These are phyloP conservation scores for Hydrotaea cyrtoneurina DNA, from an alignment of 2,888 invertebrate genomes.

Conservation along the genomic window DNA sequence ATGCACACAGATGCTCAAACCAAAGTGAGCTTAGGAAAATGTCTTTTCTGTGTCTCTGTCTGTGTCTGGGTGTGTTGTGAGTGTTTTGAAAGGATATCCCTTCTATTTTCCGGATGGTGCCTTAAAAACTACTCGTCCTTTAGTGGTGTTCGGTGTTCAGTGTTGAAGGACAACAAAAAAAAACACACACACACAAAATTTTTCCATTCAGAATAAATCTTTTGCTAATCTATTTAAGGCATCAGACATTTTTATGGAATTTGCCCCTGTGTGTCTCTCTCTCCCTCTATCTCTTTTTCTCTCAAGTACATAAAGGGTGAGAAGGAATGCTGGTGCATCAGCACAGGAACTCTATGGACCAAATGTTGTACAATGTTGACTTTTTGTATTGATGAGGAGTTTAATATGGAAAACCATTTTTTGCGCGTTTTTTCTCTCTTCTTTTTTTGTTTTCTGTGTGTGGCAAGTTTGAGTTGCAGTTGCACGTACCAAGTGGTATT, in stretches of 20 bases:
- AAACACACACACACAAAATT: constrained; percentile 7
- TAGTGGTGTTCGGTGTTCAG: background rate
- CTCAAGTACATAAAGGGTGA: background rate
- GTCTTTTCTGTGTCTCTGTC: constrained; percentile 2
- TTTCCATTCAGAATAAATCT: constrained; percentile 53
- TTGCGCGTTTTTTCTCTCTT: background rate
- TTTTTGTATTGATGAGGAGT: background rate
- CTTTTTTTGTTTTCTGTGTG: background rate
- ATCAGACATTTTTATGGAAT: constrained; percentile 59
- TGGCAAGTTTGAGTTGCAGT: constrained; percentile 7
- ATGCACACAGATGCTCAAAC: background rate
- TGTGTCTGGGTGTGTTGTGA: too few relatives aligned
- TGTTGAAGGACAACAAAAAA: background rate
- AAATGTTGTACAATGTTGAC: background rate
- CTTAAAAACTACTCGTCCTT: background rate
- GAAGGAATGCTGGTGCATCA: constrained; percentile 1
- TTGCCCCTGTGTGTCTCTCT: constrained; percentile 11
- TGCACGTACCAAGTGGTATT: background rate
- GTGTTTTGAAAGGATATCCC: background rate
- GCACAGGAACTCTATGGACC: background rate
- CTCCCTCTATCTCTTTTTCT: background rate
- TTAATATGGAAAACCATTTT: constrained; percentile 16
- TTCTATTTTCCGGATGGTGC: constrained; percentile 20
- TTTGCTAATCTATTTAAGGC: constrained; percentile 57
- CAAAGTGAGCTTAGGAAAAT: background rate